Evolutionary conservation across 2,797 vertebrate genomes (phyloP).

Genomic region (Psittacula echo): DNA sequence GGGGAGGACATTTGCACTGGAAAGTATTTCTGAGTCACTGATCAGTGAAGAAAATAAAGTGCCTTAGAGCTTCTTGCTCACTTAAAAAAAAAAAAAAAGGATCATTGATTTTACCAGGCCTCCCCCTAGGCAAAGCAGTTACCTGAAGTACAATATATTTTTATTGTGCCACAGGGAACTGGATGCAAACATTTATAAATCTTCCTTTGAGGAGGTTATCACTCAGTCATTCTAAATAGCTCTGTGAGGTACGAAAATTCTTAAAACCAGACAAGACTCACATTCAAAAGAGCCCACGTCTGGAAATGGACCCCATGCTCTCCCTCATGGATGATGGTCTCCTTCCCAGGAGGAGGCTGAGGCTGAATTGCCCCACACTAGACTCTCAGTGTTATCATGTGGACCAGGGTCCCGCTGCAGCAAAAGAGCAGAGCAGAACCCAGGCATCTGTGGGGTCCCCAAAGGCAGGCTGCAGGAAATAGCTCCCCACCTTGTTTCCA

Average conservation of each 20-base stretch:
- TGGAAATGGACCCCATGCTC: not conserved
- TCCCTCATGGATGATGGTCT: not conserved
- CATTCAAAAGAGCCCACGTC: not conserved
- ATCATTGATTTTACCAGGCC: slow-evolving; percentile 41
- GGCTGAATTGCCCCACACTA: not conserved
- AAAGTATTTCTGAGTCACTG: slow-evolving; percentile 43
- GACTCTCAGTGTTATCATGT: not conserved
- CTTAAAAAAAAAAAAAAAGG: not conserved
- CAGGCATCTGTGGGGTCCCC: not conserved
- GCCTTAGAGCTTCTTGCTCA: slow-evolving; percentile 1
- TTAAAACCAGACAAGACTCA: not conserved
- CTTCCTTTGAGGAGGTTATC: slow-evolving; percentile 23
- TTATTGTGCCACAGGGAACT: not conserved
- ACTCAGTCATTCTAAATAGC: not conserved
- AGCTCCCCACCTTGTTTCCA: fast-evolving
- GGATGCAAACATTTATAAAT: slow-evolving; percentile 46
- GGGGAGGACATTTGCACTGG: not conserved
- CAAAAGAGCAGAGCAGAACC: not conserved
- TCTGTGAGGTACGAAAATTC: not conserved
- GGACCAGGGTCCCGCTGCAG: fast-evolving
- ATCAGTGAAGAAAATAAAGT: slow-evolving; percentile 42
- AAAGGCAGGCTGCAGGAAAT: not conserved
- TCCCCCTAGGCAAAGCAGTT: slow-evolving; percentile 33
- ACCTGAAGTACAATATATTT: slow-evolving; percentile 19
- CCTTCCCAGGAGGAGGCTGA: not conserved